Conservation (phyloP, 2,888 invertebrate species). For the Chloromyia formosa region DNA sequence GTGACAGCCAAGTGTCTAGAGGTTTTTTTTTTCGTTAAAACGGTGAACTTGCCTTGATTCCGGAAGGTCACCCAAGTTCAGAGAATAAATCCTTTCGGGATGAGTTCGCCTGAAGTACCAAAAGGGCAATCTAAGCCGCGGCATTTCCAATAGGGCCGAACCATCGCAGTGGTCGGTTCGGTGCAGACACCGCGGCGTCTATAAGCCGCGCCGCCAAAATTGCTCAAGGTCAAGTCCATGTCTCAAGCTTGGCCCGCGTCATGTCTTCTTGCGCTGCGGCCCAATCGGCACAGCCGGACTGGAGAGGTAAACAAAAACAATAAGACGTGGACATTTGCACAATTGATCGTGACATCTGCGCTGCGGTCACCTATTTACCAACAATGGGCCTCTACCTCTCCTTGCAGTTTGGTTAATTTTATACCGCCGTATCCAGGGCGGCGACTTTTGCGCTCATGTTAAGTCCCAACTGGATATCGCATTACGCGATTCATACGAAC, state of each 20-base stretch:
- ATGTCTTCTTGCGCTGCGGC: slow-evolving; percentile 33
- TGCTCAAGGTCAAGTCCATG: slow-evolving; percentile 32
- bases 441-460: neutral
- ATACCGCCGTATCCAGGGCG: neutral
- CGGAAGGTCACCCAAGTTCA: neutral
- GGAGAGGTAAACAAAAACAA: slow-evolving; percentile 44
- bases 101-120: too few species aligned
- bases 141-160: too few species aligned
- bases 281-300: slow-evolving; percentile 7
- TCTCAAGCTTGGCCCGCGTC: slow-evolving; percentile 14
- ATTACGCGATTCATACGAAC: slow-evolving; percentile 19
- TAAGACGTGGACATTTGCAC: neutral
- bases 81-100: too few species aligned
- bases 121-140: too few species aligned
- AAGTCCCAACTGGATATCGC: slow-evolving; percentile 28
- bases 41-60: neutral
- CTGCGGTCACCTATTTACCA: neutral
- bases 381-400: neutral
- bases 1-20: neutral
- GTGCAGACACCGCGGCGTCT: neutral
- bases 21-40: neutral
- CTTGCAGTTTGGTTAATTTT: neutral
- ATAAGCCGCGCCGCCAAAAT: neutral
- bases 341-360: neutral
- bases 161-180: neutral